Evolutionary conservation across 2,888 invertebrate species (phyloP), one percentile per base, ranked within the genome.

Genomic region (Pachydiplax longipennis): DNA sequence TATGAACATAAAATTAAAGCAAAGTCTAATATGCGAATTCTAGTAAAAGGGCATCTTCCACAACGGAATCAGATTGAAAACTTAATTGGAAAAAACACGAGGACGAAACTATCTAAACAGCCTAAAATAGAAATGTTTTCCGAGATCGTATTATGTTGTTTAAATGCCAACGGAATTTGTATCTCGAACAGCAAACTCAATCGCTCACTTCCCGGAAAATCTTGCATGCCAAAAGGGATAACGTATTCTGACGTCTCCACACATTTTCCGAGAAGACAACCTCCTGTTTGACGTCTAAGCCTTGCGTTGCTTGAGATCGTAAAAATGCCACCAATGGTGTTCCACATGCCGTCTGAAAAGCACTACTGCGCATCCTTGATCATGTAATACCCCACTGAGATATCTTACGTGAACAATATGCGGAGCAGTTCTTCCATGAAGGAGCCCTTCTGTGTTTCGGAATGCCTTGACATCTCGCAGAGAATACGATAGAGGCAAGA

Each of bases 331-430:
- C n/a, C n/a, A 12, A 15, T 25, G n/a, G 13, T 73, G 25, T 73
- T 15, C 31, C 13, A n/a, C n/a, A 65, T 22, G 4, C 44, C 44
- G 8, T 53, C 53, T 53, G 53, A 53, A 73, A 22, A 73, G 31
- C 22, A 12, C 25, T 10, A 22, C 25, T 22, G 25, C 13, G 73
- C 73, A 25, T 73, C 31, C 2, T 25, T 73, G 31, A 73, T 73
- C 31, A 10, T 25, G 25, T 73, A 73, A 8, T n/a, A 22, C 10
- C 5, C 61, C n/a, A n/a, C 3, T 13, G 31, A 13, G 13, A 73
- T 25, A 25, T 37, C 87, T 61, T 40, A 87, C 87, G 87, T 87
- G 61, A 87, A 87, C 37, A 87, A n/a, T 22, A 87, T 31, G 22
- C 61, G 61, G 8, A 87, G 22, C 10, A 87, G 37, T n/a, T 87